phyloP scores from a whole-genome alignment of 2,113 vertebrate species.

The Catharus bicknelli region DNA sequence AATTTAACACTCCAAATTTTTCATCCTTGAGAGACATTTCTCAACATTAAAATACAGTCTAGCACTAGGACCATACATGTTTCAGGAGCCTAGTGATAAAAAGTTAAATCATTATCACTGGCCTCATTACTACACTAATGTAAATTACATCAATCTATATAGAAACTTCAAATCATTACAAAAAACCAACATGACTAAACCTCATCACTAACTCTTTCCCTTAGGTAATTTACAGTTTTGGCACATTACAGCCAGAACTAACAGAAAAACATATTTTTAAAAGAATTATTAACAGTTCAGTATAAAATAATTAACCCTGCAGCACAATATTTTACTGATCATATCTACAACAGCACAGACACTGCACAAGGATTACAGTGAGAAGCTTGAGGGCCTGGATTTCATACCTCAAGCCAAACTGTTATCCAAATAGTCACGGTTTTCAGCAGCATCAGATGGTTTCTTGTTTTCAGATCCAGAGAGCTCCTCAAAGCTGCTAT shows the following conservation, averaged over 20 bases:
- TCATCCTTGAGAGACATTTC: background rate
- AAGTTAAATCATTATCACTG: background rate
- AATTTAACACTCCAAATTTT: background rate
- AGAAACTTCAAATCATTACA: background rate
- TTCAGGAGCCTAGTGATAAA: background rate
- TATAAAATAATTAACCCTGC: background rate
- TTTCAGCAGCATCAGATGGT: background rate
- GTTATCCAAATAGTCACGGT: slow-evolving; percentile 16
- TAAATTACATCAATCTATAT: background rate
- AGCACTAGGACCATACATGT: background rate
- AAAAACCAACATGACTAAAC: background rate
- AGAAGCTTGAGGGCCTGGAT: slow-evolving; percentile 6
- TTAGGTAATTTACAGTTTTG: background rate
- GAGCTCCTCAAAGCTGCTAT: slow-evolving; percentile 1
- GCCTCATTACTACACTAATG: background rate
- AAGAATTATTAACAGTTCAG: slow-evolving; percentile 31
- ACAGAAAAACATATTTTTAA: slow-evolving; percentile 18
- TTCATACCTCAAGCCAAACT: slow-evolving; percentile 60
- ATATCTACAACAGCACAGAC: background rate
- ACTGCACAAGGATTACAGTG: background rate
- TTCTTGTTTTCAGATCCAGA: background rate
- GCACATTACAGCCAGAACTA: background rate
- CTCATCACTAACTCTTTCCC: background rate
- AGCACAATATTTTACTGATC: background rate
- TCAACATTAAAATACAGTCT: background rate